Base-by-base conservation (phyloP, 2,888 invertebrate genomes). In the Platycheirus albimanus region DNA sequence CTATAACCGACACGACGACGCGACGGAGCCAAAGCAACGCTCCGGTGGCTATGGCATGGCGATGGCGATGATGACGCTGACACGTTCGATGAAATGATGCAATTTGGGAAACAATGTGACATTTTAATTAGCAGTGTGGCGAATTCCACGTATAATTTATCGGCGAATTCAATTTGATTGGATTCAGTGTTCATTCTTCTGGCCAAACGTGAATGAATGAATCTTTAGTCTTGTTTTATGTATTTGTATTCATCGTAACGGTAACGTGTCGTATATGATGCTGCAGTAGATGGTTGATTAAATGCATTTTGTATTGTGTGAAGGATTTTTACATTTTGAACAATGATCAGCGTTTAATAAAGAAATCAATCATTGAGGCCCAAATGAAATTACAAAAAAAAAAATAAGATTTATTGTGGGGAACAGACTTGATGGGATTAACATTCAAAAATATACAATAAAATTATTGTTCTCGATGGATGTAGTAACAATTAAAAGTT, bases 91-190 rank as follows among this genome's bases (percentile, higher is more conserved):
- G 2, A 38, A 38, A 20, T 56, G 38, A 56, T 56, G 56, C 20
- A 76, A 54, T 72, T 67, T 41, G n/a, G 61, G 7, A 47, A 45
- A 76, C 71, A 81, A 81, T 71, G 67, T 76, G 76, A 63, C 76
- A 77, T 47, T 71, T 77, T 76, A 81, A 81, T 81, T 76, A 77
- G 76, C 63, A 56, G 70, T 52, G 17, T 41, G 63, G 61, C 51
- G 64, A 64, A 66, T 64, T 70, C 1, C 52, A 58, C 11, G 38
- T 64, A n/a, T 5, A 69, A 75, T 75, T 64, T 69, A 75, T 61
- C 43, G 38, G 38, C 13, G 38, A 41, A 41, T 41, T 41, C 38
- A 41, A 41, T 41, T 13, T 41, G n/a, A 3, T 41, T n/a, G n/a
- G 38, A n/a, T n/a, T 5, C 3, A n/a, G 36, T 10, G 38, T 41